Evolutionary conservation across 2,888 invertebrate genomes (phyloP).

Genomic region (Pristionchus mayeri): DNA sequence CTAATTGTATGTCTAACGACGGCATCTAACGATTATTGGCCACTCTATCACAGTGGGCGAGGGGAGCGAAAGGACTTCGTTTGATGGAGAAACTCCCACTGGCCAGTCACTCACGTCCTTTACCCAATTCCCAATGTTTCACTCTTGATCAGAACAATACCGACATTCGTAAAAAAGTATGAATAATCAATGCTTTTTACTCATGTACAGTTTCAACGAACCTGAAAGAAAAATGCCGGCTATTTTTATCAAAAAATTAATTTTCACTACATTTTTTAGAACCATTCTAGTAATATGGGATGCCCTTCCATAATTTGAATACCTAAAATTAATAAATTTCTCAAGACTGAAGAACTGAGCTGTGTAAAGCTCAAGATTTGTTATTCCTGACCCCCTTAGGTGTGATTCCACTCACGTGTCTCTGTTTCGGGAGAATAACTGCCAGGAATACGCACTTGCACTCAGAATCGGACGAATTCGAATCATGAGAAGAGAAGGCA

Average conservation of each 20-base stretch:
- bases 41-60: conserved; percentile 19
- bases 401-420: conserved; percentile 15
- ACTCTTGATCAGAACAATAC: too few species aligned
- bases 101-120: neutral
- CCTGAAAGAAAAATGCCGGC: too few species aligned
- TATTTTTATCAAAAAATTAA: neutral
- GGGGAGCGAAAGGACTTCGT: neutral
- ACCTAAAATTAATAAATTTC: too few species aligned
- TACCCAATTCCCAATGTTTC: too few species aligned
- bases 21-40: conserved; percentile 44
- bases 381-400: too few species aligned
- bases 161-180: too few species aligned
- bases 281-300: too few species aligned
- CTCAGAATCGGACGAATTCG: neutral
- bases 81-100: neutral
- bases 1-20: conserved; percentile 41
- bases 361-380: too few species aligned
- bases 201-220: too few species aligned
- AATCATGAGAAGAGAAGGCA: neutral
- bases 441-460: conserved; percentile 14
- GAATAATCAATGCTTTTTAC: too few species aligned
- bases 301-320: too few species aligned
- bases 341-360: too few species aligned
- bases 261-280: neutral
- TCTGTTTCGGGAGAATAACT: neutral